Base-by-base conservation (phyloP, 2,888 invertebrate genomes). In the Amorpha juglandis region DNA sequence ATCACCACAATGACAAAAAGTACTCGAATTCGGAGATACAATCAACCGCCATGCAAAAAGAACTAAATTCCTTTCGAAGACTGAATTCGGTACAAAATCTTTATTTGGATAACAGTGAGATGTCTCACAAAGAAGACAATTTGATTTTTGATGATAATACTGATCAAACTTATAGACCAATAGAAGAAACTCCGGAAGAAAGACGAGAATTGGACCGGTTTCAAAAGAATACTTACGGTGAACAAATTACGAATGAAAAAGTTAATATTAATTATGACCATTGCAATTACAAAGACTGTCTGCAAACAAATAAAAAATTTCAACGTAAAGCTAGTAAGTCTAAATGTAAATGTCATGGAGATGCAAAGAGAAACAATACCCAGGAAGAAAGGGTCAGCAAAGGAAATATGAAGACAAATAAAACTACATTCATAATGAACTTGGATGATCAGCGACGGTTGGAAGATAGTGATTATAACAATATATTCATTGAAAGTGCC, bases 281-380 rank as follows among this genome's bases (percentile, higher is more conserved):
- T 12, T 58, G 58, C 19, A 58, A 58, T 58, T 58, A 42, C 38
- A 38, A 58, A 58, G 71, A 78, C 9, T 82, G 81, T 67, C 19
- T 69, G 63, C 45, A 42, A 42, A 42, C 52, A 67, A 65, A 16
- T 14, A 50, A 63, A 63, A 50, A 63, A 19, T 7, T 21, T 19
- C 51, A 51, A 42, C 42, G 58, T 42, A 27, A 62, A 38, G 35
- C 33, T 19, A 52, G 47, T 9, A 72, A 69, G 45, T 63, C 71
- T 9, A 70, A 74, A 12, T 80, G 82, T 69, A 71, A 70, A 64
- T 81, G 81, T 67, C 68, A 8, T 42, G 11, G 33, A 42, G 33
- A 19, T 64, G 27, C 69, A 68, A 45, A 19, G 62, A 47, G 68
- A 65, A 62, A 51, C 42, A 45, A 63, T 64, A 52, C 9, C 55